phyloP scores from a whole-genome alignment of 2,797 vertebrate genomes.

The Tolypeutes matacus region DNA sequence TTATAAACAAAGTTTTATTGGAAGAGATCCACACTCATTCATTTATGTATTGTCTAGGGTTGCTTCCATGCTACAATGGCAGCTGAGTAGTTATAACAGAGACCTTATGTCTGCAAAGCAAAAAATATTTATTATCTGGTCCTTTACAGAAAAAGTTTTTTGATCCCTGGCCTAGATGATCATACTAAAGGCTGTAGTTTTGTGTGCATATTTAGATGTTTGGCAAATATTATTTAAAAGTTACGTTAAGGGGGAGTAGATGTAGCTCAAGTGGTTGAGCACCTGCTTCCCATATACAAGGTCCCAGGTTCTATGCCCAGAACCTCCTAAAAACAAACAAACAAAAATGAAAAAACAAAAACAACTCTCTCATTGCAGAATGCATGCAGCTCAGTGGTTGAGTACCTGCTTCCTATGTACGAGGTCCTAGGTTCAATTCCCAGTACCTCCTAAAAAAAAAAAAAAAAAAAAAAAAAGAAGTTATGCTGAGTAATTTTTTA shows the following conservation, averaged over 20 bases:
- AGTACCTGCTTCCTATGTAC: no score
- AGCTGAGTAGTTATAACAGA: neutral
- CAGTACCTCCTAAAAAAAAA: no score
- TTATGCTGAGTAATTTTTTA: neutral
- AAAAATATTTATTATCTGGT: neutral
- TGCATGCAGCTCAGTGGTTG: no score
- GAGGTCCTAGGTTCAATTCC: no score
- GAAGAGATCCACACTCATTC: neutral
- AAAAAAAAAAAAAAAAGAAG: neutral
- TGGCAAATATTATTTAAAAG: neutral
- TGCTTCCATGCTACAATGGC: neutral
- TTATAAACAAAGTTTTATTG: neutral
- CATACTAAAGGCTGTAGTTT: neutral
- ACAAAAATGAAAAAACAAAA: no score
- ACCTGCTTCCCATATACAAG: no score
- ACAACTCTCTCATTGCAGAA: no score
- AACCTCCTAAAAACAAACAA: no score
- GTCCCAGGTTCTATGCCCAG: no score
- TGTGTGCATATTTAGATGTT: neutral
- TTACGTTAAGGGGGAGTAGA: neutral
- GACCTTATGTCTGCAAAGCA: neutral
- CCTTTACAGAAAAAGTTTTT: neutral
- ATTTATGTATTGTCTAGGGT: neutral
- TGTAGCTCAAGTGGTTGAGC: no score
- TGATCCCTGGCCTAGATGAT: neutral